phyloP scores from a whole-genome alignment of 1,140 invertebrate genomes.

The Phymastichus coffea region DNA sequence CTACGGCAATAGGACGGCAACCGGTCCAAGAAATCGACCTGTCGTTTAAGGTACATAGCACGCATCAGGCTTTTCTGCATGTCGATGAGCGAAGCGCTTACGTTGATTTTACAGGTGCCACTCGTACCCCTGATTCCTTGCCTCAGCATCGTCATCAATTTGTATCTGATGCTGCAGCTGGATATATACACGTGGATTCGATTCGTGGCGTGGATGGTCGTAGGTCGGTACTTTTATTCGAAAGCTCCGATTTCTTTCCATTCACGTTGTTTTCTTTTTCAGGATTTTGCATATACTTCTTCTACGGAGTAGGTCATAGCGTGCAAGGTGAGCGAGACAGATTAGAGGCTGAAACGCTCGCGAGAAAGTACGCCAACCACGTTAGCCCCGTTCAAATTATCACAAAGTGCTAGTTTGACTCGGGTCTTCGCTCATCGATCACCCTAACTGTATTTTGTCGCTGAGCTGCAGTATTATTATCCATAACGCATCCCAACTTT shows the following conservation, averaged over 20 bases:
- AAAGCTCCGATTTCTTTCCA: constrained; percentile 10
- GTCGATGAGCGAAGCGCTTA: neutral
- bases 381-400: constrained; percentile 35
- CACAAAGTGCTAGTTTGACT: constrained; percentile 25
- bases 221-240: constrained; percentile 55
- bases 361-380: constrained; percentile 33
- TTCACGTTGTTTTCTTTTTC: constrained; percentile 8
- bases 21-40: constrained; percentile 49
- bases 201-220: constrained; percentile 78
- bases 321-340: constrained; percentile 47
- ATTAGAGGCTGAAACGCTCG: constrained; percentile 29
- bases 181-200: constrained; percentile 82
- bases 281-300: constrained; percentile 58
- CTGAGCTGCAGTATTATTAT: no score
- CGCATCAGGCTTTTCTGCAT: neutral
- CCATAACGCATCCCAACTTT: no score
- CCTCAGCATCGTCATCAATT: constrained; percentile 80
- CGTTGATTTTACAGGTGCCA: constrained; percentile 67
- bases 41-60: constrained; percentile 52
- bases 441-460: no score
- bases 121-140: constrained; percentile 83
- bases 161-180: constrained; percentile 86
- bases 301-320: constrained; percentile 54
- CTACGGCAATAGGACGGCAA: constrained; percentile 52
- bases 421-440: no score